Base-by-base conservation (phyloP, 2,797 vertebrate species). In the Coluber constrictor region DNA sequence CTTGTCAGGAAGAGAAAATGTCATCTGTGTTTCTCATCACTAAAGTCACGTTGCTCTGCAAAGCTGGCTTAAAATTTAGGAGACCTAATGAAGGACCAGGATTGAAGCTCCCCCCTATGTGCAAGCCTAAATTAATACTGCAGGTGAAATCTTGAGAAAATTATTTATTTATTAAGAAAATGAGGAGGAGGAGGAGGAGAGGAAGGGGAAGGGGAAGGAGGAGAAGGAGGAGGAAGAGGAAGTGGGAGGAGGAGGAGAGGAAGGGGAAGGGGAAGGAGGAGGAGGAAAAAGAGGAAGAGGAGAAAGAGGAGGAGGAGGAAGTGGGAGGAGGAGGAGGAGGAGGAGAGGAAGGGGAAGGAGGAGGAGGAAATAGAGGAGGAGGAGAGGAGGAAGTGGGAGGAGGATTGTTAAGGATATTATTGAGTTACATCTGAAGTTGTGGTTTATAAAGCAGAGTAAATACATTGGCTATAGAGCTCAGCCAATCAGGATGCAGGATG, bases 1-100 rank as follows among this genome's bases (percentile, higher is more conserved):
- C 70, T 63, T 23, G 2, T 70, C 47, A 3, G 74, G 79, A 96
- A 95, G 59, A 95, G 29, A 94, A 96, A 95, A 94, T 87, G 27
- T 70, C 66, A 95, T 2, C 66, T 93, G 91, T 93, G 32, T 94
- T 96, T 63, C 51, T 90, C 91, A 87, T 5, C 37, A 95, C 47
- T 92, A 92, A 95, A 91, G 94, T 29, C 51, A 29, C 90, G 43
- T 95, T 89, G 92, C 16, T 92, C 86, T 94, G 92, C 16, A 96
- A 95, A 79, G 8, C 70, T 37, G 32, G 7, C 37, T 79, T 79
- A 43, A 79, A 43, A 43, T 10, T 79, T 79, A 43, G 32, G 70
- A 74, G 70, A 74, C 32, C 32, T 74, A 37, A 37, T 37, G 70
- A 60, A 95, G n/a, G 25, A 90, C 87, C 88, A 95, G 7, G 18